Base-by-base conservation (phyloP, 2,888 invertebrate species). In the Sphaerophoria rueppellii region DNA sequence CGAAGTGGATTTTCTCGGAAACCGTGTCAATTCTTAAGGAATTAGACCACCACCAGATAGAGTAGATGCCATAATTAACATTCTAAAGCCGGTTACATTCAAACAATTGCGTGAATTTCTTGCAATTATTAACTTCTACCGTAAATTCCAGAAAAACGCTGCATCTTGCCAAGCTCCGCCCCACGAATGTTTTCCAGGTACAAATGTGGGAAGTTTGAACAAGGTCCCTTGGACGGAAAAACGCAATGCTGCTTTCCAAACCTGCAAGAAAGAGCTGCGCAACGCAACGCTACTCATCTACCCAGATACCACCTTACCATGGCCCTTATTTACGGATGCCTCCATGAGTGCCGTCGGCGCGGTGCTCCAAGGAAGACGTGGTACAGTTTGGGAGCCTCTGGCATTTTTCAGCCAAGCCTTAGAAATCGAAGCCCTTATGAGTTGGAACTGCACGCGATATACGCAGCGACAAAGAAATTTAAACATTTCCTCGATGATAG, bases 1-100 rank as follows among this genome's bases (percentile, higher is more conserved):
- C 2, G 67, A 83, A 50, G 24, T 79, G n/a, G 50, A 65, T 11
- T 83, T 86, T 52, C 55, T 86, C 4, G 82, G 86, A 43, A 81
- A 87, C 43, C 65, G 52, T 7, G 35, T 83, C 0, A 70, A 60
- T 4, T 46, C 58, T 32, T 35, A 72, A 4, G 81, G 81, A 9
- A 81, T 85, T 34, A 24, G 58, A 16, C 74, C 78, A 12, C 57
- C 73, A 6, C 43, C 70, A 2, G 72, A 65, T 34, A 74, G 63
- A 16, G 69, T 76, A 37, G 65, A 61, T 6, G 78, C 75, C 5
- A 57, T 82, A 9, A n/a, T 57, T 6, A 72, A 76, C n/a, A 73
- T 80, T n/a, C 65, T 34, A 14, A 69, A 55, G 9, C 65, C 76
- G 32, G 24, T 43, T 4, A 69, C 55, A 14, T 57, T 67, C 11